These are phyloP conservation scores for Austrolebias charrua DNA, from an alignment of 2,797 vertebrate genomes.

Conservation along the genomic window DNA sequence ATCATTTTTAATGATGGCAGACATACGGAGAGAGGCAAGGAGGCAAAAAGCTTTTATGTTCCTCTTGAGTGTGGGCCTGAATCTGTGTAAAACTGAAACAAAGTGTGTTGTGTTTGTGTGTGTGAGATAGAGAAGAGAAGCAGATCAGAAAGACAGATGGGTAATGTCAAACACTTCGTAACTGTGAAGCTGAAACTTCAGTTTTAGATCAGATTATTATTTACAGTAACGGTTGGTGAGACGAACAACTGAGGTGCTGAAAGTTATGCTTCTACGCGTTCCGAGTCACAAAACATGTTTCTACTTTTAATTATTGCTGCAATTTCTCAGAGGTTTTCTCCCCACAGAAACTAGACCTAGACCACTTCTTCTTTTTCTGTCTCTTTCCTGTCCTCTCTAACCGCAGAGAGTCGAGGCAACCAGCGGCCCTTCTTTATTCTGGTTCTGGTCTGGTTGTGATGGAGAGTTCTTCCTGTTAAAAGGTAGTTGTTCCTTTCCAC, in stretches of 20 bases:
- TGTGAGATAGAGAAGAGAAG: conserved; percentile 18
- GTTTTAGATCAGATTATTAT: conserved; percentile 36
- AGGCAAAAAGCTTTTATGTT: conserved; percentile 56
- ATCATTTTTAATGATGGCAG: conserved; percentile 81
- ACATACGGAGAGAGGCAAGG: conserved; percentile 63
- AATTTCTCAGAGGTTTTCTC: too few species aligned
- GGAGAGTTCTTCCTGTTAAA: too few species aligned
- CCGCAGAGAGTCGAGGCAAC: too few species aligned
- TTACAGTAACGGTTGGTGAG: conserved; percentile 20
- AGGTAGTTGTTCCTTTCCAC: too few species aligned
- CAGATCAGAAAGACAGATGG: conserved; percentile 62
- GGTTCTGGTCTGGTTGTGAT: too few species aligned
- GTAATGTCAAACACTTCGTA: conserved; percentile 50
- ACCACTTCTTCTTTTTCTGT: too few species aligned
- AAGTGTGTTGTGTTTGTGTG: conserved; percentile 16
- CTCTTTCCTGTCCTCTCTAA: too few species aligned
- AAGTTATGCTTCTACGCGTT: neutral
- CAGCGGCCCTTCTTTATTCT: too few species aligned
- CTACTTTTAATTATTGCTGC: too few species aligned
- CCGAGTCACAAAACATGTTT: neutral
- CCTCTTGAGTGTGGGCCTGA: conserved; percentile 27
- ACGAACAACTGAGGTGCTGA: neutral
- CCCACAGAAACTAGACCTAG: too few species aligned
- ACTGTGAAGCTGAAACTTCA: conserved; percentile 40
- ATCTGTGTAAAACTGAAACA: conserved; percentile 20